Evolutionary conservation across 2,113 vertebrate genomes (phyloP), one percentile per base, ranked within the genome.

Genomic region (Callaeas wilsoni): DNA sequence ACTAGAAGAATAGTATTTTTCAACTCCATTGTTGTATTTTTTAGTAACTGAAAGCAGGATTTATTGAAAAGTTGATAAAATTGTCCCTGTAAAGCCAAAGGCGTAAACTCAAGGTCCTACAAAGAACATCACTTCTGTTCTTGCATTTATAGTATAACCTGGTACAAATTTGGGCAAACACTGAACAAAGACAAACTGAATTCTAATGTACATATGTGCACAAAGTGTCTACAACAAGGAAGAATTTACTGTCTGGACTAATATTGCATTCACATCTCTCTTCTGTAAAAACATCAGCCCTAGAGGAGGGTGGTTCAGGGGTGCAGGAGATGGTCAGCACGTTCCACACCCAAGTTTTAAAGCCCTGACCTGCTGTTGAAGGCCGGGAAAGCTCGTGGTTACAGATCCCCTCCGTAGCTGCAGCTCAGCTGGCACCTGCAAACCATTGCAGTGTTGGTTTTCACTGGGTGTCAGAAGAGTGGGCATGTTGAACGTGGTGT

Each of bases 381-480:
- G 29, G 13, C 10, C 8, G 9, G 33, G 22, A 70, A 62, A 56
- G n/a, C 30, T 69, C 14, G 0, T 1, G 7, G 27, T 63, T 71
- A 13, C 27, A 42, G 65, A 53, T 70, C 0, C 1, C 22, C 39
- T 75, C 84, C 0, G 0, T 6, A 39, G 52, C 57, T 63, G 70
- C 64, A 69, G 50, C 65, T 53, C 52, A 44, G 1, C 32, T 17
- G 46, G 17, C 30, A 13, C 10, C 84, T 89, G 21, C 55, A 76
- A 50, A 62, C 23, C 35, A 10, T 1, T 16, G 18, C 65, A 49
- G 42, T 6, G 29, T 6, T 88, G 69, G 16, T 64, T 91, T 89
- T 65, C 46, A 4, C 26, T 59, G 71, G 21, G 13, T 20, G 27
- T 29, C 49, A 44, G 19, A 25, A 16, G 73, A 71, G 62, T 17